Evolutionary conservation across 2,888 invertebrate species (phyloP).

Genomic region (Temnothorax ravouxi): DNA sequence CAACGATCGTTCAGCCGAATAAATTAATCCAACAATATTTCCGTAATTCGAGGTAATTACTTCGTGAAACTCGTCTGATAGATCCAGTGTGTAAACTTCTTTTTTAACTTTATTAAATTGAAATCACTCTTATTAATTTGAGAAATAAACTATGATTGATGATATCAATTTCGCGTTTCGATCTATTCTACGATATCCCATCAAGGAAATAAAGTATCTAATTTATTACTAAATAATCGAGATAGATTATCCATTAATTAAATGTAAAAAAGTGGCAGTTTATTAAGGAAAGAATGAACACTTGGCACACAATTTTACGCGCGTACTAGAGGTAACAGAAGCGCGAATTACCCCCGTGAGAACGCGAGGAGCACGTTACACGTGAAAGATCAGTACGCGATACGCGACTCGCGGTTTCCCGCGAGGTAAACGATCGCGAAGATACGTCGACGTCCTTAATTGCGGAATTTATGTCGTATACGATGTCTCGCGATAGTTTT

Average conservation of each 20-base stretch:
- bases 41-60: neutral
- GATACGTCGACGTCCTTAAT: neutral
- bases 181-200: neutral
- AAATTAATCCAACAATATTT: neutral
- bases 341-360: conserved; percentile 32
- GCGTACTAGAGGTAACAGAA: conserved; percentile 8
- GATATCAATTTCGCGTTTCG: conserved; percentile 4
- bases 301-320: neutral
- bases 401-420: conserved; percentile 21
- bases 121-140: neutral
- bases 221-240: neutral
- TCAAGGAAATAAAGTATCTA: neutral
- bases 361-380: conserved; percentile 17
- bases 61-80: neutral
- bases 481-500: neutral
- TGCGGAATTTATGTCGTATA: neutral
- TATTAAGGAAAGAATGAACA: neutral
- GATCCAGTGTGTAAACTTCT: neutral
- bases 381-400: conserved; percentile 1
- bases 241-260: neutral
- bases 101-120: neutral
- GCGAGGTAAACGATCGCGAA: conserved; percentile 44
- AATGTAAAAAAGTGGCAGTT: neutral
- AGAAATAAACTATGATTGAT: conserved; percentile 1
- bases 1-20: neutral